phyloP scores from a whole-genome alignment of 2,888 invertebrate genomes.

The Campoplex capitator region DNA sequence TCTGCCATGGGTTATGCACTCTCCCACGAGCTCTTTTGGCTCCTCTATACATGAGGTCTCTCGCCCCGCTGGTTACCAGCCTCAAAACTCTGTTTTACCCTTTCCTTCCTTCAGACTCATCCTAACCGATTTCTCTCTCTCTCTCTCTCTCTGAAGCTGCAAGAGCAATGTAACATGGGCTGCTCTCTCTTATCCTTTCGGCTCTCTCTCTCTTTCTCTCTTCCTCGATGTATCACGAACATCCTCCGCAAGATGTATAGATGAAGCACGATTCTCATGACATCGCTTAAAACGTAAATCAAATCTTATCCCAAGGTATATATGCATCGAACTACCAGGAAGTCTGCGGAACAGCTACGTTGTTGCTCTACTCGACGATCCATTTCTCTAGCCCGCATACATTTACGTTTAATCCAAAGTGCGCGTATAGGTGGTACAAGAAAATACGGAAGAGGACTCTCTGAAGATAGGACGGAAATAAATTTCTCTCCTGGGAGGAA shows the following conservation, averaged over 20 bases:
- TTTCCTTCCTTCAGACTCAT: constrained; percentile 28
- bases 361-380: constrained; percentile 23
- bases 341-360: constrained; percentile 50
- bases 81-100: constrained; percentile 51
- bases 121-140: constrained; percentile 16
- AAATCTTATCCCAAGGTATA: constrained; percentile 66
- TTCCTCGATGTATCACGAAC: constrained; percentile 53
- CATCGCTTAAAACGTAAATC: constrained; percentile 70
- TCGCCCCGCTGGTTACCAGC: constrained; percentile 41
- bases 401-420: constrained; percentile 64
- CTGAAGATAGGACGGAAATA: constrained; percentile 66
- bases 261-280: constrained; percentile 58
- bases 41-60: constrained; percentile 46
- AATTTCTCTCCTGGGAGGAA: constrained; percentile 66
- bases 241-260: constrained; percentile 41
- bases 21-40: constrained; percentile 29
- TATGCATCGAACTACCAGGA: constrained; percentile 39
- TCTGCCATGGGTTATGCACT: constrained; percentile 50
- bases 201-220: neutral
- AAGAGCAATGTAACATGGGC: constrained; percentile 49
- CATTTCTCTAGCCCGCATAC: constrained; percentile 47
- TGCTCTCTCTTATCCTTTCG: constrained; percentile 2
- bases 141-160: constrained; percentile 28
- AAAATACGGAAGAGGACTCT: constrained; percentile 55
- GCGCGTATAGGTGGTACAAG: constrained; percentile 22